Conservation (phyloP, 1,140 invertebrate species). For the Rhizoglyphus robini region DNA sequence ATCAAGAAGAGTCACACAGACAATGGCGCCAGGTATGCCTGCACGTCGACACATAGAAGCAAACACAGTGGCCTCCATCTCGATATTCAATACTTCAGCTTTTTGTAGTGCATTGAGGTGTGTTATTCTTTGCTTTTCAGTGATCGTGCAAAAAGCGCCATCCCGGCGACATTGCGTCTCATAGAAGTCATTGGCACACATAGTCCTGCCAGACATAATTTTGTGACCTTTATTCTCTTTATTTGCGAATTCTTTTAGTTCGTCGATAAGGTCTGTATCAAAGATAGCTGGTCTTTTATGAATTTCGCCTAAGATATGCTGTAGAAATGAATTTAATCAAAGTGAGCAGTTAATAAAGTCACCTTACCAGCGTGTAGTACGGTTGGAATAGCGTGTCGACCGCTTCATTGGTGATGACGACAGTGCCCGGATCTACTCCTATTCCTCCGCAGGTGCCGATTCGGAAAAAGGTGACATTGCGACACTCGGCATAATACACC, state of each 20-base stretch:
- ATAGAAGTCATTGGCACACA: constrained; percentile 95
- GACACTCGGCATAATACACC: constrained; percentile 74
- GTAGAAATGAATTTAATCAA: neutral
- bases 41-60: constrained; percentile 84
- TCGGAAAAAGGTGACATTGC: constrained; percentile 75
- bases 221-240: constrained; percentile 45
- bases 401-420: constrained; percentile 72
- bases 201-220: constrained; percentile 73
- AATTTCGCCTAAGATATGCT: constrained; percentile 76
- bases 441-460: constrained; percentile 85
- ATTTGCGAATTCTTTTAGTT: constrained; percentile 54
- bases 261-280: constrained; percentile 59
- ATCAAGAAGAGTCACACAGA: constrained; percentile 84
- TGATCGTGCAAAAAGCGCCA: constrained; percentile 91
- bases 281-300: constrained; percentile 64
- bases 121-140: constrained; percentile 70
- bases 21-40: constrained; percentile 73
- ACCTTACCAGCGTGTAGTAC: constrained; percentile 47
- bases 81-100: constrained; percentile 80
- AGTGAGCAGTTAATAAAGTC: neutral
- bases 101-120: constrained; percentile 63
- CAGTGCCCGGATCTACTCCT: constrained; percentile 64
- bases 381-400: constrained; percentile 62
- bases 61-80: constrained; percentile 91
- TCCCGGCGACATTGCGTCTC: constrained; percentile 83